Evolutionary conservation across 2,888 invertebrate species (phyloP).

Genomic region (Mayetiola destructor): DNA sequence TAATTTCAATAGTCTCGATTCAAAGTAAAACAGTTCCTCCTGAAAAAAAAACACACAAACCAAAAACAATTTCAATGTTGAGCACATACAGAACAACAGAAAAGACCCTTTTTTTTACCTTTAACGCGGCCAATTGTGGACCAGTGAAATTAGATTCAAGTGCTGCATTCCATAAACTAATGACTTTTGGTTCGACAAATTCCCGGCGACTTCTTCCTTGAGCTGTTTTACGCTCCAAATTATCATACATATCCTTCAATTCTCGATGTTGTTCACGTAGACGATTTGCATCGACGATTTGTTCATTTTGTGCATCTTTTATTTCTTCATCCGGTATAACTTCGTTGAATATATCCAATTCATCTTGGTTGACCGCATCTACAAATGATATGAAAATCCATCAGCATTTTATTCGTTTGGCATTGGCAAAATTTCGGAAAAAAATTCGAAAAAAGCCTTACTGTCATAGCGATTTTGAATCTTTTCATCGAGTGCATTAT

Average conservation of each 20-base stretch:
- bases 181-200: constrained; percentile 83
- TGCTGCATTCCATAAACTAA: constrained; percentile 75
- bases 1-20: constrained; percentile 68
- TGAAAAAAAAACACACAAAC: not conserved
- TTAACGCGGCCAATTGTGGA: constrained; percentile 65
- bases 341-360: constrained; percentile 56
- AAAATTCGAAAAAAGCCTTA: constrained; percentile 35
- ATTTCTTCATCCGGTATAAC: constrained; percentile 42
- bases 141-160: constrained; percentile 62
- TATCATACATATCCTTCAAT: constrained; percentile 64
- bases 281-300: constrained; percentile 50
- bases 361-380: constrained; percentile 62
- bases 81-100: not conserved
- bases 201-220: constrained; percentile 67
- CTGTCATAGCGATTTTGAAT: constrained; percentile 48
- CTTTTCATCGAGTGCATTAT: constrained; percentile 53
- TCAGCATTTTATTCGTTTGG: not conserved
- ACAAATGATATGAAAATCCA: constrained; percentile 14
- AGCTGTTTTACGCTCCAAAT: constrained; percentile 55
- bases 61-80: not conserved
- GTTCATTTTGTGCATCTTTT: constrained; percentile 41
- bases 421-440: not conserved
- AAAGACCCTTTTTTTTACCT: not conserved
- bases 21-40: constrained; percentile 61
- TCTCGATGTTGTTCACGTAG: constrained; percentile 60